Base-by-base conservation (phyloP, 2,113 vertebrate species). In the Notothenia coriiceps region DNA sequence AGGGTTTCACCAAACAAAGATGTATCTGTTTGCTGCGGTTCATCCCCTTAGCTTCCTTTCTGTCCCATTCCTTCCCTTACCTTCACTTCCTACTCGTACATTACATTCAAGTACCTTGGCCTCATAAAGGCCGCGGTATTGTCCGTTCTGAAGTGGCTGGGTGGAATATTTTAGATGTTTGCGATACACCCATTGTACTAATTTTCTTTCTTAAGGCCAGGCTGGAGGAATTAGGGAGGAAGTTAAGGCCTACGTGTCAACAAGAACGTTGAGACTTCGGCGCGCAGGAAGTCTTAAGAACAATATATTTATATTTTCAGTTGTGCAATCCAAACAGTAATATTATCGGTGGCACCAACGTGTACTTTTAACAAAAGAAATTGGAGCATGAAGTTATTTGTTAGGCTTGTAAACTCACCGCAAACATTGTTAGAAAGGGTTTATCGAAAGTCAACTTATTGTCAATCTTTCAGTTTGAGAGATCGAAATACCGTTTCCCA, bases 131-230 rank as follows among this genome's bases (percentile, higher is more conserved):
- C 69, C 69, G 86, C 75, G 80, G 79, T 61, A 63, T 49, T 70
- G 55, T 79, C 69, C 64, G 35, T 77, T 82, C 75, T 85, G 56
- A 75, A 77, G 75, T 70, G 69, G 72, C 67, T 79, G 86, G 89
- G 88, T 86, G 82, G 85, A 88, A 86, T 89, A 74, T 70, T 85
- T 68, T 10, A 88, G 88, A 92, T 93, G 78, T 43, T 11, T 51
- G 47, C 2, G 91, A 94, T 93, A 90, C 61, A 77, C 29, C 88
- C 90, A 93, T 93, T 93, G 93, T 94, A 8, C 75, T 64, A 33
- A 74, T 89, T 74, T 74, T 88, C 81, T 59, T 79, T 74, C 4
- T 70, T 79, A 73, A 78, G 80, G 62, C 77, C 70, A 75, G 50
- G 74, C 35, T 55, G 1, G 46, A 84, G 72, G 64, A 85, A 80